Evolutionary conservation across 1,140 invertebrate genomes (phyloP), one percentile per base, ranked within the genome.

Genomic region (Vanessa tameamea): DNA sequence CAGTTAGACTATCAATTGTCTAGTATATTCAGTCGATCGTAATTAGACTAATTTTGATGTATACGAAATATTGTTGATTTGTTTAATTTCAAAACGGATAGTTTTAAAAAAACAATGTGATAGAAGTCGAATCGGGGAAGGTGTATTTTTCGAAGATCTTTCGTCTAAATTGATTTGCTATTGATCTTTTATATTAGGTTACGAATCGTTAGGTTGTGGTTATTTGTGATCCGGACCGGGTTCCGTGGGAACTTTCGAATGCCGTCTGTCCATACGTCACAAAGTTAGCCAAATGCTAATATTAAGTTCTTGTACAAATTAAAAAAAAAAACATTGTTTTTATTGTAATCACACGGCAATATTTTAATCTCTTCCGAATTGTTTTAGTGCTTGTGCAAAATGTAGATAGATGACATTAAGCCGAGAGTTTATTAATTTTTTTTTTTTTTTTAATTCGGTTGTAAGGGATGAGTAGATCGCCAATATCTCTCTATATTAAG

Each of bases 401-500:
- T 84, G 72, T 85, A 75, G 80, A 67, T 71, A 81, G 84, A 87
- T 87, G 82, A 88, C 84, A 81, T 82, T 8, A 43, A 43, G 79
- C 84, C 77, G 81, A 88, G 84, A 87, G 76, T 84, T 80, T 85
- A 85, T 83, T 80, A 78, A 82, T 82, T 73, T 81, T 79, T 82
- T 81, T 79, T 82, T 81, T 20, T 73, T 75, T 43, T 73, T 73
- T 78, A 69, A 79, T 80, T 81, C 82, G 82, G 79, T 84, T 87
- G 74, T 86, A 87, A 83, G 81, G 84, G 80, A 86, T 82, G 81
- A 73, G 79, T 80, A 79, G 66, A 81, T 89, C 85, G 84, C 88
- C 87, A 90, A 91, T 91, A 91, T 92, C 89, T 92, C 88, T 92
- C 89, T 91, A 91, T 91, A 90, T 80, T 91, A 89, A 92, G 89